These are phyloP conservation scores for Ctenomys sociabilis DNA, from an alignment of 2,113 vertebrate species.

Conservation along the genomic window DNA sequence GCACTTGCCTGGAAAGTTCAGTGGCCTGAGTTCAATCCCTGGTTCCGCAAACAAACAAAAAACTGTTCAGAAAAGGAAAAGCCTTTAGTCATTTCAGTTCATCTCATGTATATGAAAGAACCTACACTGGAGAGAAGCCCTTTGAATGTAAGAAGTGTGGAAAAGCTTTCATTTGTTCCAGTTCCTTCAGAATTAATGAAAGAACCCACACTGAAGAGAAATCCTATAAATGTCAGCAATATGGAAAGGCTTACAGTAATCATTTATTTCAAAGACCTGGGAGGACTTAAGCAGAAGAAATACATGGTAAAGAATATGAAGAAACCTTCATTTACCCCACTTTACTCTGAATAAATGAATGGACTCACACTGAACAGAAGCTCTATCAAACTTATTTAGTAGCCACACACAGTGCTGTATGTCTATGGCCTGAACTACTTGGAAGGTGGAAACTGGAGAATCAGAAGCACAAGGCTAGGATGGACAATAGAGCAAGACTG, in stretches of 20 bases:
- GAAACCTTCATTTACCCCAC: neutral
- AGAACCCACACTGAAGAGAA: slow-evolving; percentile 31
- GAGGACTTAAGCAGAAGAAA: slow-evolving; percentile 34
- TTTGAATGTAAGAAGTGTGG: slow-evolving; percentile 19
- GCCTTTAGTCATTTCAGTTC: slow-evolving; percentile 35
- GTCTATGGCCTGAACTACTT: neutral
- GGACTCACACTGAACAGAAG: neutral
- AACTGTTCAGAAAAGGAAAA: too few relatives aligned
- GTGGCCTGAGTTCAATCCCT: too few relatives aligned
- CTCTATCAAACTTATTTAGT: neutral
- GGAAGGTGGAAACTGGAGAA: neutral
- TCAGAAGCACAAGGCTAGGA: neutral
- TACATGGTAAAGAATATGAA: neutral
- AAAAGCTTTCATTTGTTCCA: slow-evolving; percentile 29
- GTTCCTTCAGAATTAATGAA: slow-evolving; percentile 34
- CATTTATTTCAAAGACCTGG: slow-evolving; percentile 23
- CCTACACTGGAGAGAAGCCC: slow-evolving; percentile 39
- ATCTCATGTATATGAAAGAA: slow-evolving; percentile 15
- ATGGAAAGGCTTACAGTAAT: slow-evolving; percentile 34
- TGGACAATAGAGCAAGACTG: neutral
- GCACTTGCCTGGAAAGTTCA: too few relatives aligned
- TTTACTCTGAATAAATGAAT: neutral
- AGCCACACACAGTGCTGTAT: neutral
- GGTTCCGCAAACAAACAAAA: too few relatives aligned
- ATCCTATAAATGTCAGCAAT: slow-evolving; percentile 44